Evolutionary conservation across 2,797 vertebrate species (phyloP), one percentile per base, ranked within the genome.

Genomic region (Myotis planiceps): DNA sequence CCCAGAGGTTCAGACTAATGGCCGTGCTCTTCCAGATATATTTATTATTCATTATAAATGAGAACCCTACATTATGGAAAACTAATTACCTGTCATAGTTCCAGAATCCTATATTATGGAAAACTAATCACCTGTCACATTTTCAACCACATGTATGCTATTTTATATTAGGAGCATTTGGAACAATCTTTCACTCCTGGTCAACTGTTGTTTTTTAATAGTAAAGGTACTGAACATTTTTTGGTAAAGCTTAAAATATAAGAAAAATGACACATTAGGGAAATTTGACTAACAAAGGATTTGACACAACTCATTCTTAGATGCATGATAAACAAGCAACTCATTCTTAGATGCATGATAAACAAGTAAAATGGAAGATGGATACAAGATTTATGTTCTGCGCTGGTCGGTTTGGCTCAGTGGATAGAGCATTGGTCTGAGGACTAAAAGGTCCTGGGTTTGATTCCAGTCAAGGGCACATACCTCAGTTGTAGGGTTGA

Each of bases 81-180:
- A 87, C 47, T 76, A 76, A 96, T 93, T 79, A 65, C 58, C 53
- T 88, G 66, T 55, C 88, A 90, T 27, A 89, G 15, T 83, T 89
- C 68, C 23, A 91, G 69, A 95, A 76, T n/a, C 45, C 47, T 74
- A 81, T 71, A 92, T 81, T 86, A 74, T 58, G n/a, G 53, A 82
- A 91, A 85, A 89, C 39, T 69, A 79, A 96, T 92, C 80, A 76
- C 55, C 45, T 89, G 75, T 51, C 83, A 88, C 34, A 90, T 74
- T 74, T 84, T 69, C 90, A 96, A 60, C 15, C 71, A 63, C 16
- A 47, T 45, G 21, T 14, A 58, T 90, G 55, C 15, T 90, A 76
- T 92, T 79, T 86, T 69, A 87, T 83, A 29, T 71, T 53, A 80
- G 45, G 29, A 76, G 42, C 16, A 72, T 74, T 93, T 92, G 19